Evolutionary conservation across 2,113 vertebrate genomes (phyloP).

Genomic region (Bufo gargarizans): DNA sequence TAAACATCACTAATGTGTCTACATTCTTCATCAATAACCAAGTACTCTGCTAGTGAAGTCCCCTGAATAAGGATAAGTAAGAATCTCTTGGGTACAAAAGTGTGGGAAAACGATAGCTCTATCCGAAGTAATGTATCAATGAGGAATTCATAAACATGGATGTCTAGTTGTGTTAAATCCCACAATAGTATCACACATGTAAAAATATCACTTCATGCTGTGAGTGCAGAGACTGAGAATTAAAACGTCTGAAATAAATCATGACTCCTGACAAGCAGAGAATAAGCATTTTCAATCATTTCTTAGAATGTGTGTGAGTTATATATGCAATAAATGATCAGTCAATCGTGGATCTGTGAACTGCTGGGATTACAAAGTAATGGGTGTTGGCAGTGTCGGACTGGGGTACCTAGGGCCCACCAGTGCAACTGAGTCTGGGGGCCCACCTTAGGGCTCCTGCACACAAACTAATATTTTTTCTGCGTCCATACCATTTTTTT

Average conservation of each 20-base stretch:
- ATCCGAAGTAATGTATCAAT: not conserved
- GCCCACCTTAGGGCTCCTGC: no score
- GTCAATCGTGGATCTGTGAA: not conserved
- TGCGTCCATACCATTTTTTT: no score
- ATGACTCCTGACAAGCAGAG: not conserved
- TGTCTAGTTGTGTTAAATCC: constrained; percentile 17
- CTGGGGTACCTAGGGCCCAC: no score
- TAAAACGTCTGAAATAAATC: constrained; percentile 37
- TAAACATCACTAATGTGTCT: not conserved
- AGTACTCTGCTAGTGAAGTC: not conserved
- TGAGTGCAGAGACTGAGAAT: not conserved
- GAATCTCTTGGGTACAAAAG: not conserved
- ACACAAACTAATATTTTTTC: no score
- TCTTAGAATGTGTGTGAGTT: not conserved
- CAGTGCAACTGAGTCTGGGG: no score
- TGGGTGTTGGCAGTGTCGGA: not conserved
- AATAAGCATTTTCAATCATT: constrained; percentile 5
- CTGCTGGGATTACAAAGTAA: not conserved
- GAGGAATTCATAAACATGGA: constrained; percentile 8
- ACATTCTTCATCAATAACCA: not conserved
- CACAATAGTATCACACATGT: constrained; percentile 31
- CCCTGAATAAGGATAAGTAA: not conserved
- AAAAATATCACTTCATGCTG: constrained; percentile 37
- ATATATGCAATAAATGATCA: not conserved
- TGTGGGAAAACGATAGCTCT: constrained; percentile 23